Evolutionary conservation across 2,888 invertebrate genomes (phyloP), one percentile per base, ranked within the genome.

Genomic region (Allophyes oxyacanthae): DNA sequence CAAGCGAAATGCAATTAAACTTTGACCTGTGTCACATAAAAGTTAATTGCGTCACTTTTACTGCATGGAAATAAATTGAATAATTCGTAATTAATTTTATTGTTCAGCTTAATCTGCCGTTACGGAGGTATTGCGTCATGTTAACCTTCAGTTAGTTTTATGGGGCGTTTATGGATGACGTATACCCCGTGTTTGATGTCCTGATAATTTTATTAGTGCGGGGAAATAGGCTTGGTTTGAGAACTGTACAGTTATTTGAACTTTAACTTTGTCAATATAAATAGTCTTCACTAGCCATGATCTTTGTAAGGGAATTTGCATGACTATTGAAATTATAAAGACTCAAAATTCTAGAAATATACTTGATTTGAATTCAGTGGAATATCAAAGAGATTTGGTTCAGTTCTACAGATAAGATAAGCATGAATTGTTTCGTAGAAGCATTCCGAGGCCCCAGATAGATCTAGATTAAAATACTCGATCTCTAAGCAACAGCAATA

Each of bases 1-100:
- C 34, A 53, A 26, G 15, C 37, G 33, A 43, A 46, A 49, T 33
- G 14, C 37, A 41, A 37, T 33, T 9, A 34, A 40, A 48, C 46
- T 20, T 51, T 53, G 55, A 57, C 40, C 40, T 3, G 33, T 14
- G 25, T 11, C 14, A 32, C 34, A 45, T 38, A 62, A 41, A 55
- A 44, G 11, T 10, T 32, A 41, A 49, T 38, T 14, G 34, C 32
- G 37, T 37, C 34, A 15, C 14, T 33, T 64, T 41, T 34, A 51
- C 36, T 37, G 33, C 40, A n/a, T 11, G 36, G 14, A 55, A 38
- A 43, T 53, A 43, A 62, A 54, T 48, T 26, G 11, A 28, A 67
- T 64, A 38, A 56, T 54, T 50, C n/a, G 54, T 46, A 44, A 69
- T 72, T 60, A 44, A 58, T 58, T 64, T 69, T 52, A 60, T 51